Evolutionary conservation across 2,113 vertebrate species (phyloP).

Genomic region (Muntiacus muntjak): DNA sequence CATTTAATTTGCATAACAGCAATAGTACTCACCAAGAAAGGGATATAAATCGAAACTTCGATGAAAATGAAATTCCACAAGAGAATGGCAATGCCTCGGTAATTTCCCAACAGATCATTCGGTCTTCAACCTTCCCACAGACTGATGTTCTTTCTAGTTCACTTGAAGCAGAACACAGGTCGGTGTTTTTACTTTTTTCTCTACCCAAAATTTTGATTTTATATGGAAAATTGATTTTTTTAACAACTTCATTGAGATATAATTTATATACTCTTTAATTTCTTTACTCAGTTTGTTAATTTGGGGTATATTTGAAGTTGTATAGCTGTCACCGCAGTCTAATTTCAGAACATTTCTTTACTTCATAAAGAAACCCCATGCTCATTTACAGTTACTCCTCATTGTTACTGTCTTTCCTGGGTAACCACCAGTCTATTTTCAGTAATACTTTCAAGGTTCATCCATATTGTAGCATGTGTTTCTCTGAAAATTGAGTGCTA

Average conservation of each 20-base stretch:
- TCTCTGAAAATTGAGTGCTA: not conserved
- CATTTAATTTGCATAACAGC: constrained; percentile 80
- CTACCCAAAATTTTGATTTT: not conserved
- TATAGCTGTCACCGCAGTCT: not conserved
- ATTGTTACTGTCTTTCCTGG: not conserved
- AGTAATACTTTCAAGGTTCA: not conserved
- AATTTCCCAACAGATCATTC: constrained; percentile 77
- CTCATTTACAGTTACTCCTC: not conserved
- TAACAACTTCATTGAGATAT: not conserved
- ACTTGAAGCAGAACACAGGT: constrained; percentile 88
- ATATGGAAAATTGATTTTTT: not conserved
- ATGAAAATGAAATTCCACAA: constrained; percentile 72
- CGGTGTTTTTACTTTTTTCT: constrained; percentile 35
- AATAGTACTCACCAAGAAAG: constrained; percentile 76
- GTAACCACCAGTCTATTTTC: not conserved
- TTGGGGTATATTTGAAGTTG: not conserved
- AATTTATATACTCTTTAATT: not conserved
- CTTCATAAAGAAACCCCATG: not conserved
- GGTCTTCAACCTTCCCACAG: constrained; percentile 80
- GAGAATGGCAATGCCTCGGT: constrained; percentile 79
- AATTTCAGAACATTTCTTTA: not conserved
- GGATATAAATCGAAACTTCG: constrained; percentile 83
- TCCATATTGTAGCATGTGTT: not conserved
- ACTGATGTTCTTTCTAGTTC: constrained; percentile 85
- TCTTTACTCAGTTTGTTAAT: not conserved